Evolutionary conservation across 2,888 invertebrate species (phyloP).

Genomic region (Escarpia spicata): DNA sequence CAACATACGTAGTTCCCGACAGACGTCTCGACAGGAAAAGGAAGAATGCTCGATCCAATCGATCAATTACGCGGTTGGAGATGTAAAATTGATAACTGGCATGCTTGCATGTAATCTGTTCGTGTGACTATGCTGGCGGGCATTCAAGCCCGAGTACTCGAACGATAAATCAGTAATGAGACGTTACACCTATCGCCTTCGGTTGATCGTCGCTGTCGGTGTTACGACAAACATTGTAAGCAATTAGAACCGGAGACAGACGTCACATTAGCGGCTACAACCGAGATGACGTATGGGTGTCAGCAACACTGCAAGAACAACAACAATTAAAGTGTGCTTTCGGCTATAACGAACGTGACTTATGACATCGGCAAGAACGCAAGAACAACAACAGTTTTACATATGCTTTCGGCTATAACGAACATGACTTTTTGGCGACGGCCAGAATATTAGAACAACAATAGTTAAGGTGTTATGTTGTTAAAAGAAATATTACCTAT

Average conservation of each 20-base stretch:
- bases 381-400: too few relatives aligned
- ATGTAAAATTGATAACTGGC: slow-evolving; percentile 12
- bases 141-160: not conserved
- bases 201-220: not conserved
- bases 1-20: not conserved
- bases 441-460: too few relatives aligned
- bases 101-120: slow-evolving; percentile 1
- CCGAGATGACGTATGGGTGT: not conserved
- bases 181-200: not conserved
- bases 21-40: slow-evolving; percentile 13
- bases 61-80: slow-evolving; percentile 5
- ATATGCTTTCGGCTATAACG: too few relatives aligned
- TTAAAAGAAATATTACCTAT: too few relatives aligned
- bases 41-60: not conserved
- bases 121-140: not conserved
- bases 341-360: too few relatives aligned
- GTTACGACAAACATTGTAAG: not conserved
- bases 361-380: too few relatives aligned
- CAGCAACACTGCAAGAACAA: not conserved
- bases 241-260: slow-evolving; percentile 16
- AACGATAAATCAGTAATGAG: slow-evolving; percentile 13
- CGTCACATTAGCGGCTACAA: not conserved
- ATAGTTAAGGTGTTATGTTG: too few relatives aligned
- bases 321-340: not conserved
- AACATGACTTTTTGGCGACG: too few relatives aligned